A percentile compares a stretch with the other conserved stretches of the same genome.
Evolutionary conservation across 2,113 vertebrate species (phyloP).

Genomic region (Dipodomys ordii): DNA sequence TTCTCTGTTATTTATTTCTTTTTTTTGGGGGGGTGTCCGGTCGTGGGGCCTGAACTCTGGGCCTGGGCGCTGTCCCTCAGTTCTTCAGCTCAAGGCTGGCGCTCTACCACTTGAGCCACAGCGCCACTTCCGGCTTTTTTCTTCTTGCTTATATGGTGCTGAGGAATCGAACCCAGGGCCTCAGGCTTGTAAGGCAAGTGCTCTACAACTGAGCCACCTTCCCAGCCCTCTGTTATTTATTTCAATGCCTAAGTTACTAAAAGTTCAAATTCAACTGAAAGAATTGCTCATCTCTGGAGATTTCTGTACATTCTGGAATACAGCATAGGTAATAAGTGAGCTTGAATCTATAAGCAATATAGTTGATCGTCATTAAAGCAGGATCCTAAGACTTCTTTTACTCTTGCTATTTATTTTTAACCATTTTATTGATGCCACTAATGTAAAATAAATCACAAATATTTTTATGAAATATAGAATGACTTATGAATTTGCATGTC

Average conservation of each 20-base stretch:
- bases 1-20: no score
- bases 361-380: slow-evolving; percentile 62
- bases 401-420: slow-evolving; percentile 36
- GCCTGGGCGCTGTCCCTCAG: no score
- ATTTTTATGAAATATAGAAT: slow-evolving; percentile 22
- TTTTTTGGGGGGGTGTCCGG: no score
- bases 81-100: no score
- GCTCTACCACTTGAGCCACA: no score
- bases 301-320: slow-evolving; percentile 84
- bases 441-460: slow-evolving; percentile 38
- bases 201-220: no score
- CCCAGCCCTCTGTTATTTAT: no score
- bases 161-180: no score
- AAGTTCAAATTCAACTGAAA: neutral
- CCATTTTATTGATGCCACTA: neutral
- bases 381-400: neutral
- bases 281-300: slow-evolving; percentile 86
- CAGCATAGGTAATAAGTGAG: slow-evolving; percentile 86
- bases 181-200: no score
- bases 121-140: no score
- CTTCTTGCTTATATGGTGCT: no score
- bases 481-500: neutral
- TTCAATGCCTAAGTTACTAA: slow-evolving; percentile 50
- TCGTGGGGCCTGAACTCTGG: no score
- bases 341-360: slow-evolving; percentile 86